Percentiles rank a stretch among this genome's conserved stretches.
Conservation (phyloP, 2,888 invertebrate genomes). For the Cantharis flavilabris region DNA sequence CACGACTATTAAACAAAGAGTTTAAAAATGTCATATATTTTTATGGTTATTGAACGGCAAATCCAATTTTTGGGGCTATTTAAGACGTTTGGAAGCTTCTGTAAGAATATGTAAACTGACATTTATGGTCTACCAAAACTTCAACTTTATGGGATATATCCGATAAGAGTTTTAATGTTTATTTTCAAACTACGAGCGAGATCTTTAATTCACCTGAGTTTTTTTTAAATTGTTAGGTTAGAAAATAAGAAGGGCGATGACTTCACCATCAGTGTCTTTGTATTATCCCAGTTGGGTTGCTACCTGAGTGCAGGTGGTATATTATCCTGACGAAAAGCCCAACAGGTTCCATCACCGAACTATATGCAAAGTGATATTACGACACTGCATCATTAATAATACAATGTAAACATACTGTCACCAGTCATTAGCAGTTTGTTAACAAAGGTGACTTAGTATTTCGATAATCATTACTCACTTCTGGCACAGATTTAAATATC, state of each 20-base stretch:
- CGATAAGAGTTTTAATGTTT: slow-evolving; percentile 16
- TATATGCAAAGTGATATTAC: slow-evolving; percentile 39
- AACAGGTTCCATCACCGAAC: slow-evolving; percentile 12
- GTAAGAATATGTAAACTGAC: slow-evolving; percentile 53
- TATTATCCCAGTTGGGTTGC: slow-evolving; percentile 13
- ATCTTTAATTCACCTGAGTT: slow-evolving; percentile 11
- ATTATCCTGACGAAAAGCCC: slow-evolving; percentile 19
- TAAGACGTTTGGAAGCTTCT: slow-evolving; percentile 50
- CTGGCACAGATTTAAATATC: slow-evolving; percentile 43
- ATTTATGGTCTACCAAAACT: slow-evolving; percentile 52
- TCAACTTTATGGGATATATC: slow-evolving; percentile 46
- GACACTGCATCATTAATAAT: slow-evolving; percentile 47
- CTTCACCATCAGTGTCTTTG: slow-evolving; percentile 17
- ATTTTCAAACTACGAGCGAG: slow-evolving; percentile 6
- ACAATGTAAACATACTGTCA: slow-evolving; percentile 49
- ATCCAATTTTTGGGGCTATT: slow-evolving; percentile 58
- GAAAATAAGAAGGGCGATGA: slow-evolving; percentile 20
- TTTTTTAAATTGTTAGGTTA: slow-evolving; percentile 8
- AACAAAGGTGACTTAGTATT: slow-evolving; percentile 40
- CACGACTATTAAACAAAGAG: slow-evolving; percentile 55
- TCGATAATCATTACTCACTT: slow-evolving; percentile 33
- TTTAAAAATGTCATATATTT: slow-evolving; percentile 56
- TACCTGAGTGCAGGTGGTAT: slow-evolving; percentile 26
- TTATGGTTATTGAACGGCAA: slow-evolving; percentile 57
- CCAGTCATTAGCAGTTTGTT: slow-evolving; percentile 51